Base-by-base conservation (phyloP, 1,140 invertebrate species). In the Drosophila tristis region DNA sequence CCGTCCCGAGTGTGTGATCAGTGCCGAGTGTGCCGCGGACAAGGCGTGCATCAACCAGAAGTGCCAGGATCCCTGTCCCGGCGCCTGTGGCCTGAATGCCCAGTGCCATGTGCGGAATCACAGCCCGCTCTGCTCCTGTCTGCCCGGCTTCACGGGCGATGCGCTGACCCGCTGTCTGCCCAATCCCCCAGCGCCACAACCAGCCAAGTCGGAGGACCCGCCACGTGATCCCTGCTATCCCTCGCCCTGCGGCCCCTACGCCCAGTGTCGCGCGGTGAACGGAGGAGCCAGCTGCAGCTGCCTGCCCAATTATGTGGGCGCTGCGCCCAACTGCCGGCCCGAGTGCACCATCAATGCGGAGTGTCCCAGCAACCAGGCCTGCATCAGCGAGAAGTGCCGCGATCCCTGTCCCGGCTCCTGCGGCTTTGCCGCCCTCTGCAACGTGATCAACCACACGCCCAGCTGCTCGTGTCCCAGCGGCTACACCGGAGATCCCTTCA, bases 31-130 rank as follows among this genome's bases (percentile, higher is more conserved):
- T 92, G 93, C 96, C 5, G 93, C 94, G 49, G 95, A 95, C 42
- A 95, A 95, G 90, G 96, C 96, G 20, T 98, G 97, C 81, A 94
- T 97, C 3, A 96, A 96, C 80, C 95, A 97, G 78, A 96, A 96
- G 86, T 98, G 97, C 91, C 95, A 95, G 3, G 96, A 98, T 93
- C 97, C 97, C 1, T 98, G 97, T 85, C 93, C 95, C 7, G 96
- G 96, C 15, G 94, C 96, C 5, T 98, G 97, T 92, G 97, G 96
- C 6, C 93, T 95, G 39, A 95, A 95, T 59, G 96, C 97, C 15
- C 93, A 96, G 43, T 98, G 97, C 90, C 95, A 96, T 93, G 96
- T 97, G 6, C 95, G 96, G 29, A 97, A 96, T 87, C 96, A 97
- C 74, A 96, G 95, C 76, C 96, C 96, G 2, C 95, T 96, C 44